Base-by-base conservation (phyloP, 2,797 vertebrate species). In the Phoeniculus purpureus region DNA sequence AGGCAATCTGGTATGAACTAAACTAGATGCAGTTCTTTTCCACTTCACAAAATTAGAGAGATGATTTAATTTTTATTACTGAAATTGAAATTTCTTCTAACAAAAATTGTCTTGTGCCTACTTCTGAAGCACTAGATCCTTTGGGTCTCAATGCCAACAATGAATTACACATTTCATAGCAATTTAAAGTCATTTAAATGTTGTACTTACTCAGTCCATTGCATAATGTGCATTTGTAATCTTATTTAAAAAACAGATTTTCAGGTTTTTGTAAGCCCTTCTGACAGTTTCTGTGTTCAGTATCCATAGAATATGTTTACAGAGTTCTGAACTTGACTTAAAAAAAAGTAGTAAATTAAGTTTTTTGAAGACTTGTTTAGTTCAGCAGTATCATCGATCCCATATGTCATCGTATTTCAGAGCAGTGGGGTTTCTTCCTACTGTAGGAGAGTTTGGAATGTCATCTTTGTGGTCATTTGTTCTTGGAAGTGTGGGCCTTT, bases 401-500 rank as follows among this genome's bases (percentile, higher is more conserved):
- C 29, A 2, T 20, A 25, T 29, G 52, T 40, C 4, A 22, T 21
- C 2, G 12, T 26, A n/a, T 50, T 48, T 56, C 18, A 58, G 26
- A 67, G 55, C 4, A 67, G 13, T 19, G 26, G 14, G 1, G 0
- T 15, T 9, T 21, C 14, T 10, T 45, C 51, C 40, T 59, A 3
- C 10, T 74, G 0, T 37, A 37, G 27, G 14, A 12, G 15, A 67
- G 5, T 3, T 47, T 8, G 4, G 6, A n/a, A 64, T 66, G 76
- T 73, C 23, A 70, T 3, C n/a, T 4, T 25, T 61, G 8, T n/a
- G 23, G 21, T 2, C 11, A 58, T 3, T 54, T 59, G 4, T 59
- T 56, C 10, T 20, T 31, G 67, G 26, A 85, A 80, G 14, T 37
- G 9, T 32, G 9, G 4, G 7, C 10, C 10, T 81, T 86, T 62